Conservation (phyloP, 2,113 vertebrate species). For the Gambusia holbrooki region DNA sequence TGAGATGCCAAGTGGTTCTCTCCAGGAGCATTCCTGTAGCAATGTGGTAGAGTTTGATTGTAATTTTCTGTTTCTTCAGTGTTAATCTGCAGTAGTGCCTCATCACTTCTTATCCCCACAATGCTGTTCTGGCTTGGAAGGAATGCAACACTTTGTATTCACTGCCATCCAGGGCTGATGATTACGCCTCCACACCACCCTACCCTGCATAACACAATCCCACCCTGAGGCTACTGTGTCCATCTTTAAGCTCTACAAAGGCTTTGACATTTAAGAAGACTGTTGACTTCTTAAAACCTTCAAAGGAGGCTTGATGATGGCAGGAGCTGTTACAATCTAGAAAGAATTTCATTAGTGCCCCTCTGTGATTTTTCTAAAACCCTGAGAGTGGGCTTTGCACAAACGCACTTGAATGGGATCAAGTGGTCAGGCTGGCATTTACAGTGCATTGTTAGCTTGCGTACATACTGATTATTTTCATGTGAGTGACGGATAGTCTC, state of each 20-base stretch:
- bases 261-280: conserved; percentile 65
- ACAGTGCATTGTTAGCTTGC: conserved; percentile 32
- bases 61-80: conserved; percentile 19
- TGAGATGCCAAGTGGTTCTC: conserved; percentile 15
- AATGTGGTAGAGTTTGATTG: background rate
- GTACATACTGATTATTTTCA: conserved; percentile 37
- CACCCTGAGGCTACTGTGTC: conserved; percentile 40
- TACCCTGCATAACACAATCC: conserved; percentile 19
- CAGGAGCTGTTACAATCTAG: conserved; percentile 48
- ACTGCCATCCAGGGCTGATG: conserved; percentile 55
- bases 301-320: conserved; percentile 47
- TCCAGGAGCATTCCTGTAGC: background rate
- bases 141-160: conserved; percentile 63
- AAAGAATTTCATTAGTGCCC: conserved; percentile 72
- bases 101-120: conserved; percentile 55
- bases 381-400: conserved; percentile 43
- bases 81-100: conserved; percentile 63
- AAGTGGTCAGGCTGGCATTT: conserved; percentile 43
- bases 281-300: conserved; percentile 65
- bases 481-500: conserved; percentile 19
- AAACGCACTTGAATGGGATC: conserved; percentile 48
- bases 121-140: conserved; percentile 47
- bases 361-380: conserved; percentile 50
- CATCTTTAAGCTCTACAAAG: conserved; percentile 61
- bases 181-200: conserved; percentile 37